Evolutionary conservation across 2,113 vertebrate genomes (phyloP), one percentile per base, ranked within the genome.

Genomic region (Sylvilagus bachmani): DNA sequence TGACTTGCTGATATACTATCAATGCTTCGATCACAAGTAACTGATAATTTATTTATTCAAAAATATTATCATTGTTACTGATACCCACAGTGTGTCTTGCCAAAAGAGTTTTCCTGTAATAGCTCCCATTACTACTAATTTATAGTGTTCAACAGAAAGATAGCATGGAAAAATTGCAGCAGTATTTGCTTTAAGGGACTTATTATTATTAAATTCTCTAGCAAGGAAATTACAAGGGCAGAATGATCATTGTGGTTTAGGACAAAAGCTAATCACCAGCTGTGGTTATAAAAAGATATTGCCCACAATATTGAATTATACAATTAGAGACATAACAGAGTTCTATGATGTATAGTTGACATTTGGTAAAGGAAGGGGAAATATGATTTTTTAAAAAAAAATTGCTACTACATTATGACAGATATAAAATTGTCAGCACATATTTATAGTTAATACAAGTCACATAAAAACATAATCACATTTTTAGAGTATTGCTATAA

Each of bases 391-490:
- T 89, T 31, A 6, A 10, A 64, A 82, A 82, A 85, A 31, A 62
- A 21, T 22, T 79, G 6, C 33, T 85, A 86, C 53, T n/a, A 19
- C 71, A 79, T 90, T 87, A 93, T 3, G 25, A 74, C 81, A 78
- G 69, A 77, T 77, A 73, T 93, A 74, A 84, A 91, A 91, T 88
- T 88, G 36, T 88, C 71, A 84, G 82, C 69, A 21, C 66, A 17
- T 95, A 83, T 79, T 90, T 83, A 90, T 38, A 62, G 70, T 53
- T 77, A 91, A 58, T 73, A 31, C 24, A n/a, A 70, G 62, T 67
- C 31, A 58, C 55, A 82, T 90, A 90, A 95, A 92, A 95, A 82
- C 90, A 85, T 86, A 89, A 86, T 71, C 58, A 79, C 6, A 88
- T 16, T 73, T 95, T 90, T 71, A 90, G 9, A 66, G 21, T 75